Percentiles rank a stretch among this genome's conserved stretches.
Conservation (phyloP, 2,113 vertebrate genomes). For the Illadopsis cleaveri region DNA sequence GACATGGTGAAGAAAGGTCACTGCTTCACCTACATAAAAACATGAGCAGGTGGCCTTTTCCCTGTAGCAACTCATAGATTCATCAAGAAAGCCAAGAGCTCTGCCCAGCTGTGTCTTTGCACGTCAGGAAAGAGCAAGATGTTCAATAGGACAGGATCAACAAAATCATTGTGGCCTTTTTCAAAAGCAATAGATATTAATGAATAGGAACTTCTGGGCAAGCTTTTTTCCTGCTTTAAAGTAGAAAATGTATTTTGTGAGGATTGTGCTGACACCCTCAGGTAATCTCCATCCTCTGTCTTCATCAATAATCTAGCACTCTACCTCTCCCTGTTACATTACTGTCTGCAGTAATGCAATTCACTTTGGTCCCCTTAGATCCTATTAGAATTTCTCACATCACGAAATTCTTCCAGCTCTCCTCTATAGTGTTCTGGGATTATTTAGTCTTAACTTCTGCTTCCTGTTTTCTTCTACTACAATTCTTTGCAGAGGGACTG, state of each 20-base stretch:
- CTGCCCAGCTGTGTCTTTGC: neutral
- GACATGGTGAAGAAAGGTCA: neutral
- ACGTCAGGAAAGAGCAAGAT: neutral
- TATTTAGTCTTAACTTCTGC: conserved; percentile 43
- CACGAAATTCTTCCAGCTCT: conserved; percentile 37
- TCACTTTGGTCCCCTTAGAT: conserved; percentile 44
- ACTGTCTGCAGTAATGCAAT: conserved; percentile 48
- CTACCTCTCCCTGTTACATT: conserved; percentile 2
- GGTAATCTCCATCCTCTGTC: conserved; percentile 53
- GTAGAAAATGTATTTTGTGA: conserved; percentile 47
- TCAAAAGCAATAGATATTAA: conserved; percentile 18
- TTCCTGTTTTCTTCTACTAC: neutral
- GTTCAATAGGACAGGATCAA: neutral
- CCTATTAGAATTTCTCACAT: conserved; percentile 38
- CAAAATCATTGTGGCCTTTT: neutral
- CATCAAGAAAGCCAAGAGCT: neutral
- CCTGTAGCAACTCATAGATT: neutral
- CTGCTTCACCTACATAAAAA: neutral
- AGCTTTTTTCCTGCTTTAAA: conserved; percentile 3
- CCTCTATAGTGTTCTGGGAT: neutral
- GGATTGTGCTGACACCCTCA: conserved; percentile 38
- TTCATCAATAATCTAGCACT: conserved; percentile 57
- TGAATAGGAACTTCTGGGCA: conserved; percentile 13
- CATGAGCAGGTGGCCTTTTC: neutral
- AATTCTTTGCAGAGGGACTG: neutral